A percentile compares a stretch with the other conserved stretches of the same genome.
Conservation (phyloP, 2,113 vertebrate genomes). For the Microtus richardsoni region DNA sequence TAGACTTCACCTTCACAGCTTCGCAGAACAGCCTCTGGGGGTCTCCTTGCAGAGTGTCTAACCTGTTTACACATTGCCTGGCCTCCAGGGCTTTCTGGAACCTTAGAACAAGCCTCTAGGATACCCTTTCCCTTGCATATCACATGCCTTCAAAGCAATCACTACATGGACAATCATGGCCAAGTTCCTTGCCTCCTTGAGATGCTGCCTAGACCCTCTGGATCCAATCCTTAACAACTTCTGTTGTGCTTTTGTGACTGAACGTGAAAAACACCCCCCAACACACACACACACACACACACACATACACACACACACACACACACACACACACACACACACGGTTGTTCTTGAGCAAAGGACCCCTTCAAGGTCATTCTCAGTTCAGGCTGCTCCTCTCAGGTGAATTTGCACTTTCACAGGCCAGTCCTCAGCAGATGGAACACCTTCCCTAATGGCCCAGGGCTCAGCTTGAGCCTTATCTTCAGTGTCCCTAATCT, state of each 20-base stretch:
- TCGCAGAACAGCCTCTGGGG: not conserved
- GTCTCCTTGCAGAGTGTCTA: not conserved
- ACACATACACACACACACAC: too few relatives aligned
- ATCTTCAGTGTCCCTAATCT: too few relatives aligned
- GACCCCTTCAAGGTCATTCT: not conserved
- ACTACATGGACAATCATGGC: not conserved
- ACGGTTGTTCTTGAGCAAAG: not conserved
- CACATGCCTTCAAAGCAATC: not conserved
- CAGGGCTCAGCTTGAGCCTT: not conserved
- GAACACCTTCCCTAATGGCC: not conserved
- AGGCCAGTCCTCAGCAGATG: not conserved
- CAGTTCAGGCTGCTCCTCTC: not conserved
- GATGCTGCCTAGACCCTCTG: not conserved
- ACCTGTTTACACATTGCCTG: not conserved
- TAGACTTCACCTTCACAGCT: not conserved
- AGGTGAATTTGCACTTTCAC: not conserved
- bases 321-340: too few relatives aligned
- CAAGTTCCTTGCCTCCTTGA: not conserved
- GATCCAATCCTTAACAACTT: not conserved
- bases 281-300: too few relatives aligned
- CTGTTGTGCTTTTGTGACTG: not conserved
- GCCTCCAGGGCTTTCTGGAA: not conserved
- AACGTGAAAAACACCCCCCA: not conserved
- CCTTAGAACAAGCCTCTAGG: not conserved
- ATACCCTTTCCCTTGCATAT: not conserved